Conservation (phyloP, 2,888 invertebrate genomes). For the Brachycybe producta region DNA sequence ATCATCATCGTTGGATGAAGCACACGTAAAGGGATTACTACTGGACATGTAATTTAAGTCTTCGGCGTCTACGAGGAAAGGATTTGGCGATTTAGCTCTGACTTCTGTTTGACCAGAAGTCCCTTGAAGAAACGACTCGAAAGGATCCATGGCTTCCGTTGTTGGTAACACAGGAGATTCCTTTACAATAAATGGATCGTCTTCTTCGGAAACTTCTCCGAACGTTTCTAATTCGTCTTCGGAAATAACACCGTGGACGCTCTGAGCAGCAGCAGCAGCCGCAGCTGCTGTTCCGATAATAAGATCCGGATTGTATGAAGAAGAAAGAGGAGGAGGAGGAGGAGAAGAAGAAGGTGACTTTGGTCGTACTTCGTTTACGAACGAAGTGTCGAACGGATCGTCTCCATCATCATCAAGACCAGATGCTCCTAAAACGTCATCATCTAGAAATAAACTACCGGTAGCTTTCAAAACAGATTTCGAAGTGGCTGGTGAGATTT, state of each 20-base stretch:
- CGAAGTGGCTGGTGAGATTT: not conserved
- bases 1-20: conserved; percentile 13
- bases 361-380: conserved; percentile 37
- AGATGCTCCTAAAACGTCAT: conserved; percentile 19
- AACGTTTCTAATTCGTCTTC: conserved; percentile 24
- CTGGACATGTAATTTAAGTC: conserved; percentile 5
- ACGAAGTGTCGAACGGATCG: conserved; percentile 79
- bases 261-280: conserved; percentile 35
- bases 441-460: conserved; percentile 24
- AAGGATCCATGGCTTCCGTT: not conserved
- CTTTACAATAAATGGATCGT: conserved; percentile 43
- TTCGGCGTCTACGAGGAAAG: conserved; percentile 8
- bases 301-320: conserved; percentile 36
- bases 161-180: not conserved
- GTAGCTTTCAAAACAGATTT: conserved; percentile 24
- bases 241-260: conserved; percentile 20
- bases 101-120: not conserved
- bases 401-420: conserved; percentile 45
- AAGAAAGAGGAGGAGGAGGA: not conserved
- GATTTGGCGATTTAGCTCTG: conserved; percentile 30
- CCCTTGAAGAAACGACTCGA: conserved; percentile 10
- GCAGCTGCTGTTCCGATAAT: conserved; percentile 27
- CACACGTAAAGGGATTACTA: conserved; percentile 20
- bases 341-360: not conserved
- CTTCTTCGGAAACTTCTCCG: conserved; percentile 26